Evolutionary conservation across 2,113 vertebrate species (phyloP), one percentile per base, ranked within the genome.

Genomic region (Notarius quadriscutis): DNA sequence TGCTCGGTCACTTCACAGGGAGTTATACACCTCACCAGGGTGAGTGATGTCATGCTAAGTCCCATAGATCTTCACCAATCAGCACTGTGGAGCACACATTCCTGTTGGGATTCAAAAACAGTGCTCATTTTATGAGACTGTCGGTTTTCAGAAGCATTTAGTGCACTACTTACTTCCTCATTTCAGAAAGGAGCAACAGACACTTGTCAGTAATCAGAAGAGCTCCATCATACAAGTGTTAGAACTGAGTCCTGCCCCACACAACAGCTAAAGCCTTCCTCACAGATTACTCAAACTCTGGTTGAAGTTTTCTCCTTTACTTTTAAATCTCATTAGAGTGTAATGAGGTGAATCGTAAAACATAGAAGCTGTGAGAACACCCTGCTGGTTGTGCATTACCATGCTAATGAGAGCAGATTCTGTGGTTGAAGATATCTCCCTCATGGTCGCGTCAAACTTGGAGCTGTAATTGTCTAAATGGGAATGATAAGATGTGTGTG

Each of bases 1-100:
- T 99, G 98, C 91, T 98, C 98, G 0, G 98, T 99, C 86, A 99
- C 98, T 80, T 99, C 98, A 2, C 97, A 97, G 94, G 98, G 98
- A 89, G 98, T 99, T 90, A 99, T 99, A 90, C 97, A 98, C 91
- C 96, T 99, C n/a, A 99, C 97, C n/a, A 96, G 97, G 89, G 98
- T 99, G 94, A 95, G 97, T 77, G 71, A 51, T 48, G 62, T 41
- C 50, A 78, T 10, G 7, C 1, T 2, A 34, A 41, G 4, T 86
- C 20, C 18, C 55, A 22, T 0, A 14, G 18, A 60, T 17, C 69
- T 81, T 14, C 60, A 30, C 34, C 51, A 67, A 5, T 83, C 62
- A 27, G 18, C 60, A 69, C 60, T n/a, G 9, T 20, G 30, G 22
- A 12, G 20, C 30, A 7, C 30, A 8, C 7, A 2, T 2, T 20